Base-by-base conservation (phyloP, 2,797 vertebrate genomes). In the Anabacerthia variegaticeps region DNA sequence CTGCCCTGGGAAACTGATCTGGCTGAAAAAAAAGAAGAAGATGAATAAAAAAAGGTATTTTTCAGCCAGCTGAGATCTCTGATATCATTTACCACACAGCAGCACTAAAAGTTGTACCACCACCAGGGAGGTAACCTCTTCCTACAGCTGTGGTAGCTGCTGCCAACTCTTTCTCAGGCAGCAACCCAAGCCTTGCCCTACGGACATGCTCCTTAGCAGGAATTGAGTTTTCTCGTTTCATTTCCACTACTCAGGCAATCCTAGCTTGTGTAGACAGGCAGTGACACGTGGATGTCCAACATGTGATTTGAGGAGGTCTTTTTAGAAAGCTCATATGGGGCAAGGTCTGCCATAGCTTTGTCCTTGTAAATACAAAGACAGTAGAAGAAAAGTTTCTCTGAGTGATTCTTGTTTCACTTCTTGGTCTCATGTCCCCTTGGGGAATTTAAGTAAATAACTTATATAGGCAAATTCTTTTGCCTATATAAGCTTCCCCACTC, bases 81-180 rank as follows among this genome's bases (percentile, higher is more conserved):
- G 92, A 94, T 85, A 68, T 93, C 48, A 18, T 85, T 94, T 95
- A 74, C 66, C 76, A 75, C 72, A 72, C 0, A 8, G 68, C 74
- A 83, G 30, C 41, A 36, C 27, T 61, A 49, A 34, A 16, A 46
- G 49, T 28, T 83, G 46, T 78, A 68, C 36, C 76, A 72, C 72
- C 49, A 84, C 3, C 37, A 83, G 48, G 67, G 67, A 89, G 43
- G 77, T 48, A 65, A 63, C 52, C 61, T 87, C 89, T 62, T 89
- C 67, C 67, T 4, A 1, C 75, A 89, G 65, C 72, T 59, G 56
- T 74, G 72, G 68, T 69, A 24, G 17, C 61, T 59, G 66, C 69
- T 91, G 89, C 92, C 69, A 79, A 27, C 30, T 83, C 54, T 61
- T 96, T 69, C 65, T 63, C n/a, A 68, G 88, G 91, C 49, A 95